phyloP scores from a whole-genome alignment of 2,888 invertebrate species.

The Drepana falcataria region DNA sequence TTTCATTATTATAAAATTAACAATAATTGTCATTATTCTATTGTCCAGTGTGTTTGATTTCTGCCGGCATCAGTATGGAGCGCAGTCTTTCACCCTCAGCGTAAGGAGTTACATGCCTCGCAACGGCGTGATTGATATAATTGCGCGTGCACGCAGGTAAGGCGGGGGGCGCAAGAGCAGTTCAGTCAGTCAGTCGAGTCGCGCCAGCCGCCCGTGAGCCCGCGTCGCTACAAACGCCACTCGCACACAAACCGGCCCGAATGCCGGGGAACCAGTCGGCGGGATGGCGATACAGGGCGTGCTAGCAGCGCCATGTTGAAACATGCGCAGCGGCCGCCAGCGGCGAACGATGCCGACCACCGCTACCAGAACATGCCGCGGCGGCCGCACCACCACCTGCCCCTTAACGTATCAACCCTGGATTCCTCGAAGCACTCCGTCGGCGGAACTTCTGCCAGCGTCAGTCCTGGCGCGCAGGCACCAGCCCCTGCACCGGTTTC shows the following conservation, averaged over 20 bases:
- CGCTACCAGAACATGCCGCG: conserved; percentile 78
- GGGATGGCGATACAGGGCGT: conserved; percentile 64
- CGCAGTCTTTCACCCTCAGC: conserved; percentile 29
- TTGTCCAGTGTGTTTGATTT: conserved; percentile 42
- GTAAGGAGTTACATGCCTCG: background rate
- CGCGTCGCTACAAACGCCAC: conserved; percentile 7
- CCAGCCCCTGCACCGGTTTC: conserved; percentile 38
- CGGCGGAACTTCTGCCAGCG: conserved; percentile 76
- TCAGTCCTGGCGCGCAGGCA: conserved; percentile 76
- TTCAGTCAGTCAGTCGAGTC: conserved; percentile 57
- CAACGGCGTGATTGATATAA: conserved; percentile 55
- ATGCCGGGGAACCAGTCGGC: conserved; percentile 66
- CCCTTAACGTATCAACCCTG: conserved; percentile 83
- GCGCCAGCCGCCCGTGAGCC: conserved; percentile 33
- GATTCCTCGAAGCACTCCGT: conserved; percentile 82
- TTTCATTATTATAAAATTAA: background rate
- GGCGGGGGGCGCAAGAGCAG: conserved; percentile 15
- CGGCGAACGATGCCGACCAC: conserved; percentile 74
- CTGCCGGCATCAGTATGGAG: conserved; percentile 1
- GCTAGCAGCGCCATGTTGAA: conserved; percentile 82
- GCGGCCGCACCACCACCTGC: conserved; percentile 80
- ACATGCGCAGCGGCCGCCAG: conserved; percentile 82
- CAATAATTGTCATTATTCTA: conserved; percentile 31
- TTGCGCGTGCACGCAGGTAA: conserved; percentile 54
- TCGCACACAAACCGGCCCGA: conserved; percentile 38